A percentile compares a stretch with the other conserved stretches of the same genome.
These are phyloP conservation scores for Chaetops frenatus DNA, from an alignment of 2,113 vertebrate species.

Conservation along the genomic window DNA sequence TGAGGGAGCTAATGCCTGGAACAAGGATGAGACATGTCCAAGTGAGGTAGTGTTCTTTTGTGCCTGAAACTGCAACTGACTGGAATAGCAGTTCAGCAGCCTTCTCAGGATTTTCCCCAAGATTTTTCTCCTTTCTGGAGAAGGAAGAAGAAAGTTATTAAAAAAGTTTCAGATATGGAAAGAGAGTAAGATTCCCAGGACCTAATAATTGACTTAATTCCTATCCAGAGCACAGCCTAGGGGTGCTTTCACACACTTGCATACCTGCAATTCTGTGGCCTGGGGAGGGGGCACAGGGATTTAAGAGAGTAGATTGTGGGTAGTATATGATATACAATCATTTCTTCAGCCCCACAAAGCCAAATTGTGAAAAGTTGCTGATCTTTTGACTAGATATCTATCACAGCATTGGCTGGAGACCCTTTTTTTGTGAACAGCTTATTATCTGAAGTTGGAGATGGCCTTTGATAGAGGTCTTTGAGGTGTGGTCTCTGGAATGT, in stretches of 20 bases:
- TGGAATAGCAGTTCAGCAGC: background rate
- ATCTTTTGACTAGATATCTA: background rate
- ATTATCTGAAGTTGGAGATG: background rate
- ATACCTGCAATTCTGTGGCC: background rate
- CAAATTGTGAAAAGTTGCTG: background rate
- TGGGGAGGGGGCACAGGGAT: background rate
- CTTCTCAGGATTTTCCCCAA: background rate
- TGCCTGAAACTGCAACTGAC: background rate
- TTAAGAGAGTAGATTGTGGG: background rate
- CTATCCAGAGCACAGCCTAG: background rate
- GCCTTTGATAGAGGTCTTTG: background rate
- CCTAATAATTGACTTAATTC: background rate
- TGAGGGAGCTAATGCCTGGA: background rate
- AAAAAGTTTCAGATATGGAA: background rate
- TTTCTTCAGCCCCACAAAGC: background rate
- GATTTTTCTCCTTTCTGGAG: background rate
- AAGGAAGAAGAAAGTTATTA: background rate
- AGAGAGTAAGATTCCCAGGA: background rate
- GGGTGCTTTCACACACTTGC: background rate
- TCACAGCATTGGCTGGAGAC: background rate
- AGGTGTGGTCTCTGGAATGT: background rate
- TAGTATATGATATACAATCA: background rate
- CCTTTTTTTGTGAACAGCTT: background rate
- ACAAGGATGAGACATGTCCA: background rate
- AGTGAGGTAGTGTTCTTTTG: background rate